These are phyloP conservation scores for Sinocyclocheilus rhinocerous DNA, from an alignment of 2,113 vertebrate genomes.

Conservation along the genomic window DNA sequence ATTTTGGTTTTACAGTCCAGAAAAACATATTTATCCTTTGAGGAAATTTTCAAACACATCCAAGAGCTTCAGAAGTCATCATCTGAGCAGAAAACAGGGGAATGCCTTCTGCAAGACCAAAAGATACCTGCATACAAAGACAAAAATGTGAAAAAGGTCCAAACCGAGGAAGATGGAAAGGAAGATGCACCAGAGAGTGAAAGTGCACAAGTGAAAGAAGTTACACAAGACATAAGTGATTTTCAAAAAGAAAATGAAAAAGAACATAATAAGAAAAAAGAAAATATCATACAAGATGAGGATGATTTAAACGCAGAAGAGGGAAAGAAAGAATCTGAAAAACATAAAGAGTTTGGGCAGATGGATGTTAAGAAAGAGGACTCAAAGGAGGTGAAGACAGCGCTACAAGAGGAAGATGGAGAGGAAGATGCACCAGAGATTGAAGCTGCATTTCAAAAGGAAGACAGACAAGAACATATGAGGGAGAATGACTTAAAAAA, in stretches of 20 bases:
- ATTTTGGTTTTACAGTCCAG: too few relatives aligned
- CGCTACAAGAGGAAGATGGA: not conserved
- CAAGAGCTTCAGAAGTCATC: not conserved
- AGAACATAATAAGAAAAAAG: not conserved
- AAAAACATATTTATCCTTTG: not conserved
- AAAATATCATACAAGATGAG: not conserved
- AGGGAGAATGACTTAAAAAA: not conserved
- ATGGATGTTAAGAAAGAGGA: not conserved
- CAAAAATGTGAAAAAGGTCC: not conserved
- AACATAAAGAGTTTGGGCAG: too few relatives aligned
- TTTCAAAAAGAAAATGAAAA: not conserved
- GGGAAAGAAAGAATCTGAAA: too few relatives aligned
- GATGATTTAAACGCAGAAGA: too few relatives aligned
- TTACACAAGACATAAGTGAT: not conserved
- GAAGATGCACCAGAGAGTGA: not conserved
- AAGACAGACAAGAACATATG: not conserved
- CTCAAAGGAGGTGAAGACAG: not conserved
- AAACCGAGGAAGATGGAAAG: not conserved
- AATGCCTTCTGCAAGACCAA: slow-evolving; percentile 8
- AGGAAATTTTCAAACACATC: not conserved
- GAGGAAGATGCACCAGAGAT: not conserved
- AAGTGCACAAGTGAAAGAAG: not conserved
- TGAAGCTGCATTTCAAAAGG: not conserved
- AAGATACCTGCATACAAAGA: not conserved
- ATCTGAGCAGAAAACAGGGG: not conserved